Evolutionary conservation across 2,113 vertebrate species (phyloP).

Genomic region (Rhombomys opimus): DNA sequence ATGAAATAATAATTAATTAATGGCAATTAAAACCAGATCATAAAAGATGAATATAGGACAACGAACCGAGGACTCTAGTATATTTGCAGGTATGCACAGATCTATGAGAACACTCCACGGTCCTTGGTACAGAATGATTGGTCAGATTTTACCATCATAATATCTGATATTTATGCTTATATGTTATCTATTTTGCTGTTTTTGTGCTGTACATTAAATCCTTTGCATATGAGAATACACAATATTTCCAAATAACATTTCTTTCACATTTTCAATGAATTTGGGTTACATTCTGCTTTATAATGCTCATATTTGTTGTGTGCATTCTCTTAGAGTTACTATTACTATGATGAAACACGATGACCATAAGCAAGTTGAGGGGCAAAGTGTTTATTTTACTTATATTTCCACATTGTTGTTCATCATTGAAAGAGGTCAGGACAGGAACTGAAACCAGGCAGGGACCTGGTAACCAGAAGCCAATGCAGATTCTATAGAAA

Average conservation of each 20-base stretch:
- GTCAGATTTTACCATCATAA: neutral
- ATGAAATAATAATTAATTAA: no score
- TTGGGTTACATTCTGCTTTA: neutral
- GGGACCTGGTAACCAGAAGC: no score
- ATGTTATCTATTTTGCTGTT: neutral
- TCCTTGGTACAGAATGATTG: neutral
- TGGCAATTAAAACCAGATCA: neutral
- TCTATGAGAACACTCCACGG: neutral
- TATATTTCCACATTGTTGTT: neutral
- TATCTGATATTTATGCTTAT: neutral
- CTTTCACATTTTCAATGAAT: slow-evolving; percentile 27
- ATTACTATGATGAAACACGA: neutral
- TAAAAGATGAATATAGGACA: neutral
- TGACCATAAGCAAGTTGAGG: neutral
- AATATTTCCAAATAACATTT: neutral
- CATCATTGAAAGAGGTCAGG: neutral
- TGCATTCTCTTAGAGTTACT: neutral
- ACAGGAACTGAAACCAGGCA: neutral
- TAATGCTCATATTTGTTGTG: neutral
- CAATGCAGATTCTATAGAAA: neutral
- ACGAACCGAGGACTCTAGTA: neutral
- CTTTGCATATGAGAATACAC: neutral
- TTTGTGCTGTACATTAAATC: neutral
- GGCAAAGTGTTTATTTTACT: neutral
- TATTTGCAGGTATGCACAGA: neutral